Percentiles rank a stretch among this genome's conserved stretches.
These are phyloP conservation scores for Champsocephalus esox DNA, from an alignment of 2,797 vertebrate genomes.

Conservation along the genomic window DNA sequence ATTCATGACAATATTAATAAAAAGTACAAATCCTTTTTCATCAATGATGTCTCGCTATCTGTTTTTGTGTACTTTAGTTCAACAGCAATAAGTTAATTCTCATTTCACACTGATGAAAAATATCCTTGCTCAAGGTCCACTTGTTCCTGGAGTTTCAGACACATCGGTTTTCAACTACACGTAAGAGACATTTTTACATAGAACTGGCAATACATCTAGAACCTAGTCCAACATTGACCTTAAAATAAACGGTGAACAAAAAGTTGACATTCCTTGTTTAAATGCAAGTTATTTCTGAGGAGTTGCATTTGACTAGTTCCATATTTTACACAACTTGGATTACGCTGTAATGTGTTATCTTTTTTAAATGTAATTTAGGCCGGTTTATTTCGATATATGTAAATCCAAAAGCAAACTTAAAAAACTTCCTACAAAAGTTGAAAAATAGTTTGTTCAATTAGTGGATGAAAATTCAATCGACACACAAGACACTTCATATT, in stretches of 20 bases:
- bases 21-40: constrained; percentile 60
- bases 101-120: neutral
- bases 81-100: neutral
- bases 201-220: neutral
- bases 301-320: neutral
- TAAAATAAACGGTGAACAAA: neutral
- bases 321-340: neutral
- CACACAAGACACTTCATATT: neutral
- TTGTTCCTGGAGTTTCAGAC: neutral
- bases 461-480: neutral
- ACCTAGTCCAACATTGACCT: neutral
- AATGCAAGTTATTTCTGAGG: neutral
- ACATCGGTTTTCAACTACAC: neutral
- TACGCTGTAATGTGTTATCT: neutral
- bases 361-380: neutral
- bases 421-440: neutral
- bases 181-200: neutral
- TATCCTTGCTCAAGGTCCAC: no score
- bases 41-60: neutral
- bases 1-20: constrained; percentile 76
- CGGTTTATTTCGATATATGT: neutral
- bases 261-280: no score
- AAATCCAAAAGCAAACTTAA: neutral
- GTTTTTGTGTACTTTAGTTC: constrained; percentile 11
- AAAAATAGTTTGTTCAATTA: neutral